These are phyloP conservation scores for Beris morrisii DNA, from an alignment of 2,888 invertebrate species.

Conservation along the genomic window DNA sequence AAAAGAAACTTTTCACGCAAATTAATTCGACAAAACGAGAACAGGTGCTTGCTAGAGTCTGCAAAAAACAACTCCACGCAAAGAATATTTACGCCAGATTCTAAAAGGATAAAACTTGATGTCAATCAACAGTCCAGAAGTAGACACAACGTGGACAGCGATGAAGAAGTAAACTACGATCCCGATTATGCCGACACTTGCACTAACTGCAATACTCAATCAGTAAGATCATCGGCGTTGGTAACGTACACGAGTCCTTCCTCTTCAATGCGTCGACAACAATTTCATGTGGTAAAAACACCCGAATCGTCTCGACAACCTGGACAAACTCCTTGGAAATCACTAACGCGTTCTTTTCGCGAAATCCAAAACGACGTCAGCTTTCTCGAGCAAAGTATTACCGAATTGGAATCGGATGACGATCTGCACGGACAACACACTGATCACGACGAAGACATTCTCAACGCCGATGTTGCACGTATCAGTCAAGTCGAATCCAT, in stretches of 20 bases:
- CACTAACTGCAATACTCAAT: not conserved
- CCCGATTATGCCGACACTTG: conserved; percentile 27
- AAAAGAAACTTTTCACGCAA: not conserved
- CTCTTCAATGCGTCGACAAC: too few species aligned
- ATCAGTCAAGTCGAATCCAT: too few species aligned
- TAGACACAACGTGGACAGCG: not conserved
- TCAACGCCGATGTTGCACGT: too few species aligned
- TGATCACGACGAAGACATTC: too few species aligned
- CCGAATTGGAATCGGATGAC: not conserved
- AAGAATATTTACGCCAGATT: not conserved
- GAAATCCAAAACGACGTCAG: conserved; percentile 2
- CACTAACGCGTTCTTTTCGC: conserved; percentile 12
- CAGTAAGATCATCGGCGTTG: not conserved
- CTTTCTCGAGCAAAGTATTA: conserved; percentile 10
- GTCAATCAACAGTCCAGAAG: not conserved
- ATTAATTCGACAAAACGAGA: not conserved
- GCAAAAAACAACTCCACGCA: not conserved
- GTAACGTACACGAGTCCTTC: not conserved
- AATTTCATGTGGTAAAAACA: too few species aligned
- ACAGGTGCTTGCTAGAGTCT: not conserved
- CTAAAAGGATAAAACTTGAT: not conserved
- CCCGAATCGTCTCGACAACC: too few species aligned
- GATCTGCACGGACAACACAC: not conserved
- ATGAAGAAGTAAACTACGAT: conserved; percentile 20
- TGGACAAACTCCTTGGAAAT: not conserved